Evolutionary conservation across 2,113 vertebrate genomes (phyloP).

Genomic region (Pardalotus punctatus): DNA sequence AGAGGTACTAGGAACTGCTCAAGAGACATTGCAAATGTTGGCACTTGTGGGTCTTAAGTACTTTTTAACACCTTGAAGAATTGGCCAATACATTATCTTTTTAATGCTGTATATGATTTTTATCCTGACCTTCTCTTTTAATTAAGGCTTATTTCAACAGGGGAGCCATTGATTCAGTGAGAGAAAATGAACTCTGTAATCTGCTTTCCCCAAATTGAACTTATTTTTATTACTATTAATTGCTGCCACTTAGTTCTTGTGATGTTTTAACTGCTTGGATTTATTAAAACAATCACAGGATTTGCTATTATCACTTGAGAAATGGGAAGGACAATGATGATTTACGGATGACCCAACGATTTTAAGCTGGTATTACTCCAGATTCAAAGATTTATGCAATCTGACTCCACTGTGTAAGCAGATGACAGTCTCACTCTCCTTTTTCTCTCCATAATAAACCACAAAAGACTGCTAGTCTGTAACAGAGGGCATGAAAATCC

Average conservation of each 20-base stretch:
- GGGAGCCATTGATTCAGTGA: slow-evolving; percentile 56
- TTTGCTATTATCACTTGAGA: slow-evolving; percentile 53
- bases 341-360: neutral
- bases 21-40: neutral
- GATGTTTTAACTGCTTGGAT: slow-evolving; percentile 70
- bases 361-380: neutral
- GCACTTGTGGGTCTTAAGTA: slow-evolving; percentile 25
- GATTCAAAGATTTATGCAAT: slow-evolving; percentile 29
- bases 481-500: neutral
- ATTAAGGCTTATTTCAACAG: slow-evolving; percentile 62
- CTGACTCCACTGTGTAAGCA: neutral
- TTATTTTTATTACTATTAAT: slow-evolving; percentile 72
- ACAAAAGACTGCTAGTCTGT: neutral
- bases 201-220: slow-evolving; percentile 66
- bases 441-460: neutral
- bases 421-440: neutral
- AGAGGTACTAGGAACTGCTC: neutral
- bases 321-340: slow-evolving; percentile 13
- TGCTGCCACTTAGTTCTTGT: slow-evolving; percentile 57
- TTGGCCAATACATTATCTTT: slow-evolving; percentile 52
- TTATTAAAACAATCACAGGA: slow-evolving; percentile 61
- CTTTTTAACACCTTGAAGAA: slow-evolving; percentile 59
- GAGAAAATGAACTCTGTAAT: slow-evolving; percentile 70
- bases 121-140: slow-evolving; percentile 65
- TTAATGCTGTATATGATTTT: slow-evolving; percentile 62